Conservation (phyloP, 2,888 invertebrate species). For the Orthosia gracilis region DNA sequence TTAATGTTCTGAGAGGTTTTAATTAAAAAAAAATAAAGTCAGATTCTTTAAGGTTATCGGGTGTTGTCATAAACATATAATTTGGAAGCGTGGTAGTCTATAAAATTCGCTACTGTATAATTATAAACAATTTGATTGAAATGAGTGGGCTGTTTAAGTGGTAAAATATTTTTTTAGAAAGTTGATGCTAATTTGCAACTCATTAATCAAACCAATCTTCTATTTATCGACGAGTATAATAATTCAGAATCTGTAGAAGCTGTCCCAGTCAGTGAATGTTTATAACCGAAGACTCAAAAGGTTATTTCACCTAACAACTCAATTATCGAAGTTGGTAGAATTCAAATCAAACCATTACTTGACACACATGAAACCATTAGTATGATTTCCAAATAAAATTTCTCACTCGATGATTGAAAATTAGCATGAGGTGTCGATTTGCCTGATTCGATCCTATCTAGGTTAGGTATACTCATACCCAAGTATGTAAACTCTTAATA, state of each 20-base stretch:
- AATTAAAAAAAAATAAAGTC: constrained; percentile 62
- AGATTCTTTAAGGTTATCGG: constrained; percentile 63
- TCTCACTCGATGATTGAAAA: constrained; percentile 58
- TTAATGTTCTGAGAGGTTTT: constrained; percentile 58
- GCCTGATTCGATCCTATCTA: constrained; percentile 44
- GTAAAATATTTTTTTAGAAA: constrained; percentile 16
- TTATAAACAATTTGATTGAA: constrained; percentile 40
- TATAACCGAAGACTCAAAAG: constrained; percentile 26
- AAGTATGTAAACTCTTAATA: constrained; percentile 60
- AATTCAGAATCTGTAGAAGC: neutral
- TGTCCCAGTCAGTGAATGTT: neutral
- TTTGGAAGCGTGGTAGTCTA: constrained; percentile 50
- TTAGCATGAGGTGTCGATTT: constrained; percentile 61
- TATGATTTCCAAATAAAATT: constrained; percentile 59
- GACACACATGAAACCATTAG: constrained; percentile 49
- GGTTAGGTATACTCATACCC: constrained; percentile 49
- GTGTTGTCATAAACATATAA: constrained; percentile 60
- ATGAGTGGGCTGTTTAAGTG: constrained; percentile 19
- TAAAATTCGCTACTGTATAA: constrained; percentile 66
- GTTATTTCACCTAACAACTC: constrained; percentile 53
- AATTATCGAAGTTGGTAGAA: constrained; percentile 50
- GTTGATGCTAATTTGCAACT: constrained; percentile 4
- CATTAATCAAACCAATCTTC: neutral
- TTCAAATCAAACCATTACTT: constrained; percentile 49
- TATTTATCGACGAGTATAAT: constrained; percentile 15